phyloP scores from a whole-genome alignment of 2,113 vertebrate species.

The Seriola aureovittata region DNA sequence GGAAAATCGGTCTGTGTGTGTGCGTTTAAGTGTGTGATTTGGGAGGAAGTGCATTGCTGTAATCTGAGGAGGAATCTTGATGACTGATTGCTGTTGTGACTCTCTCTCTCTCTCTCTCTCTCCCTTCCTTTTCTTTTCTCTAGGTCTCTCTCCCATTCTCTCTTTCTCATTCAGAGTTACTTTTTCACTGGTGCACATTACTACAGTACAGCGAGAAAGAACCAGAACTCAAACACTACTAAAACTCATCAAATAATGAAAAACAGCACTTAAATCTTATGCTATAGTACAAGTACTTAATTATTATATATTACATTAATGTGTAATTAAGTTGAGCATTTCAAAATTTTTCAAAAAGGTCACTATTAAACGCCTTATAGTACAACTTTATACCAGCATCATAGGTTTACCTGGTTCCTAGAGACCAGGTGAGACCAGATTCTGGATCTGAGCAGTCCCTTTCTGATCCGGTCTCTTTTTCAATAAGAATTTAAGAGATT shows the following conservation, averaged over 20 bases:
- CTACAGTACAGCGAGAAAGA: background rate
- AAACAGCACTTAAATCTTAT: background rate
- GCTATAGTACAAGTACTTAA: background rate
- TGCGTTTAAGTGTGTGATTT: slow-evolving; percentile 17
- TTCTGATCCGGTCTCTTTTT: too few species aligned
- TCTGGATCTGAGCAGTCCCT: too few species aligned
- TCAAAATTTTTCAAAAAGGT: too few species aligned
- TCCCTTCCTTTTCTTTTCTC: background rate
- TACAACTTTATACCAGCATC: too few species aligned
- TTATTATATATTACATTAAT: too few species aligned
- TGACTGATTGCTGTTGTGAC: slow-evolving; percentile 60
- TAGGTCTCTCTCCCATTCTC: background rate
- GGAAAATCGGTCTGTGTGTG: slow-evolving; percentile 19
- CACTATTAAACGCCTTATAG: too few species aligned
- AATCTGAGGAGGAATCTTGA: slow-evolving; percentile 59
- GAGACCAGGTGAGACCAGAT: background rate
- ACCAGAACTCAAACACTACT: background rate
- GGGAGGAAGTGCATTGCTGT: slow-evolving; percentile 33
- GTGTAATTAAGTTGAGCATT: too few species aligned
- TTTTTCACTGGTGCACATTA: background rate
- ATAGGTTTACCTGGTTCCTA: background rate
- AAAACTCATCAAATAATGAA: background rate
- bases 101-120: background rate
- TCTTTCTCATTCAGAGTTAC: background rate
- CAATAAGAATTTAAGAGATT: too few species aligned